Conservation (phyloP, 2,113 vertebrate species). For the Melanostigma gelatinosum region DNA sequence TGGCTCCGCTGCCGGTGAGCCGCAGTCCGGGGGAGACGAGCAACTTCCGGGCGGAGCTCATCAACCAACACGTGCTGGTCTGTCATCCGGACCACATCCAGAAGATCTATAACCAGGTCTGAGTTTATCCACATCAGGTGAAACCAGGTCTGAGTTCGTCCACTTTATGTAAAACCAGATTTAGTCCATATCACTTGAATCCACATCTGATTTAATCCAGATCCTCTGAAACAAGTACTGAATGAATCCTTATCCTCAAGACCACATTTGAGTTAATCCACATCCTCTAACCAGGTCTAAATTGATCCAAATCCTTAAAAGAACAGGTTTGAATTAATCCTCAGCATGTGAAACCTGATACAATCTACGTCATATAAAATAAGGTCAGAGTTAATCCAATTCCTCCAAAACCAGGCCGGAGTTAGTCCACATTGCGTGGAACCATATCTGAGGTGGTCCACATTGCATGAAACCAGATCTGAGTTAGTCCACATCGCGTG, state of each 20-base stretch:
- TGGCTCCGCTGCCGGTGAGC: constrained; percentile 83
- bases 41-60: constrained; percentile 84
- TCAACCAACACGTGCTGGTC: constrained; percentile 88
- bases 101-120: constrained; percentile 86
- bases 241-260: no score
- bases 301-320: no score
- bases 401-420: constrained; percentile 84
- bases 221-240: no score
- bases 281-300: no score
- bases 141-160: no score
- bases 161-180: not conserved
- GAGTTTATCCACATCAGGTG: not conserved
- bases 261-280: no score
- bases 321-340: no score
- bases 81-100: constrained; percentile 83
- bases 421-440: constrained; percentile 84
- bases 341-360: no score
- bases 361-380: no score
- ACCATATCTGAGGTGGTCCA: constrained; percentile 72
- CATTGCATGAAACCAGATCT: constrained; percentile 68
- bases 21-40: constrained; percentile 36
- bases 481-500: constrained; percentile 84
- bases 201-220: no score
- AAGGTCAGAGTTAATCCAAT: no score
- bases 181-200: no score